phyloP scores from a whole-genome alignment of 2,113 vertebrate genomes.

The Hystrix cristata region DNA sequence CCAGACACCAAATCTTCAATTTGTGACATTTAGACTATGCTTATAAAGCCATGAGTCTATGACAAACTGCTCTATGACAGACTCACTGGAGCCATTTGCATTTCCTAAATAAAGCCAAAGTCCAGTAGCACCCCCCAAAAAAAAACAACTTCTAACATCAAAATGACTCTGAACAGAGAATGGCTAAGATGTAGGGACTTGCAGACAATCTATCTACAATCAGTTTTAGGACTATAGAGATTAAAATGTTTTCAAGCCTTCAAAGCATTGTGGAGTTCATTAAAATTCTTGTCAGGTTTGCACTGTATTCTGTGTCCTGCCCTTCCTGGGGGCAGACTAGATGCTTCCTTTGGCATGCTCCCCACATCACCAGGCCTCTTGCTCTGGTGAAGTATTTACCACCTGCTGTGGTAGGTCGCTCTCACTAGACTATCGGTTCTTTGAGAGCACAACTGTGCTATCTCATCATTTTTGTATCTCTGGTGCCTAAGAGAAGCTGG shows the following conservation, averaged over 20 bases:
- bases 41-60: constrained; percentile 59
- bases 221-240: constrained; percentile 19
- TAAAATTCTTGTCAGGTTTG: constrained; percentile 31
- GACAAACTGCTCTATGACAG: background rate
- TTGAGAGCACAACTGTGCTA: constrained; percentile 7
- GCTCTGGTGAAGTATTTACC: constrained; percentile 4
- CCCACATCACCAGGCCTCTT: background rate
- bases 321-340: background rate
- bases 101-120: constrained; percentile 48
- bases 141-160: constrained; percentile 54
- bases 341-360: constrained; percentile 4
- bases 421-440: background rate
- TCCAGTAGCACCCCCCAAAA: background rate
- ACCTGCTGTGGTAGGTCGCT: background rate
- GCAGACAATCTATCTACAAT: background rate
- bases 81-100: background rate
- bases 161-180: constrained; percentile 42
- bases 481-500: constrained; percentile 35
- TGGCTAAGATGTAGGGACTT: constrained; percentile 11
- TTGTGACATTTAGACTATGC: constrained; percentile 45
- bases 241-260: constrained; percentile 24
- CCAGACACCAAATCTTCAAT: constrained; percentile 25
- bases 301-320: background rate
- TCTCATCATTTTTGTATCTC: constrained; percentile 32
- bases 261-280: constrained; percentile 43